These are phyloP conservation scores for Helicoverpa armigera DNA, from an alignment of 1,140 invertebrate genomes.

Conservation along the genomic window DNA sequence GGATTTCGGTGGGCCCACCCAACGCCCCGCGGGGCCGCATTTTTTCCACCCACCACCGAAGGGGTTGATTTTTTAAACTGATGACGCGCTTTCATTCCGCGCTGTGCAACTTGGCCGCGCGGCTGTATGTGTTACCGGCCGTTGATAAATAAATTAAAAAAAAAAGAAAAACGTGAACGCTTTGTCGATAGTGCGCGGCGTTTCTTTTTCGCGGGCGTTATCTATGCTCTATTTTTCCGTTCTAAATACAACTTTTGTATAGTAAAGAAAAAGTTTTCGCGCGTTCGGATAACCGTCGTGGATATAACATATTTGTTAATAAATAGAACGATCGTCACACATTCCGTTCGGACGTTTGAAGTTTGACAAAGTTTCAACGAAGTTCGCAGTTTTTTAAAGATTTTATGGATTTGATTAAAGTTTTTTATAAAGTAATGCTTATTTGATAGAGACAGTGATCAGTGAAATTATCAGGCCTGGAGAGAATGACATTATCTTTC, in stretches of 20 bases:
- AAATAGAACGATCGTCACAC: constrained; percentile 26
- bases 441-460: constrained; percentile 55
- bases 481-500: constrained; percentile 85
- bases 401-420: background rate
- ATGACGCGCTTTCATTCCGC: constrained; percentile 87
- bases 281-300: constrained; percentile 47
- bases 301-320: constrained; percentile 37
- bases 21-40: constrained; percentile 66
- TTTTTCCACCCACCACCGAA: constrained; percentile 84
- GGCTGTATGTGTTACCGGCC: constrained; percentile 81
- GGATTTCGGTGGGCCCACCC: constrained; percentile 81
- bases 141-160: constrained; percentile 84
- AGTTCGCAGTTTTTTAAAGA: constrained; percentile 53
- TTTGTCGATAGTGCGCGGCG: constrained; percentile 80
- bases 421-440: constrained; percentile 25
- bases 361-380: constrained; percentile 67
- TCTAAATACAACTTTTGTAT: constrained; percentile 70
- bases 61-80: constrained; percentile 88
- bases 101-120: constrained; percentile 84
- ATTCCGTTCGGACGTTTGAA: constrained; percentile 42
- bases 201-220: constrained; percentile 74
- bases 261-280: constrained; percentile 53
- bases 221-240: constrained; percentile 69
- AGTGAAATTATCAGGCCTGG: constrained; percentile 65
- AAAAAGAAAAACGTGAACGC: constrained; percentile 76